Percentiles rank a stretch among this genome's conserved stretches.
Conservation (phyloP, 2,888 invertebrate species). For the Dichetophora obliterata region DNA sequence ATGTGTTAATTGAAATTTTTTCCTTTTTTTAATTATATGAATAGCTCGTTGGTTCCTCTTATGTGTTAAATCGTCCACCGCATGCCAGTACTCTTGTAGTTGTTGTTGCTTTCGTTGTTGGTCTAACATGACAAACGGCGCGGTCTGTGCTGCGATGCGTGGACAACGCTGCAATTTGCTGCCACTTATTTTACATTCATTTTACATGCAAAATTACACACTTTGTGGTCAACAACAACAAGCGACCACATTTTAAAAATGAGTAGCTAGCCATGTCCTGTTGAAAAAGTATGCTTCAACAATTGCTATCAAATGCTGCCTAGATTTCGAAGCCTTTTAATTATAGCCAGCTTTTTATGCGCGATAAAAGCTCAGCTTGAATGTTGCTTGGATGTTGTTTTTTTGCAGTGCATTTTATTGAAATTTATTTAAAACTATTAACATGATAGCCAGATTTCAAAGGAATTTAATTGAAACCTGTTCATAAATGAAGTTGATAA, state of each 20-base stretch:
- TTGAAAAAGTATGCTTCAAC: conserved; percentile 6
- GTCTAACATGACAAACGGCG: conserved; percentile 21
- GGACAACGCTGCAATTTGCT: conserved; percentile 17
- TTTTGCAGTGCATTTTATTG: not conserved
- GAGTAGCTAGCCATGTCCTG: not conserved
- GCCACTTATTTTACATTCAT: conserved; percentile 33
- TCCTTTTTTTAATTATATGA: conserved; percentile 34
- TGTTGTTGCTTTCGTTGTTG: not conserved
- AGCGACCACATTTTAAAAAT: conserved; percentile 18
- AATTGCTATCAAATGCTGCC: not conserved
- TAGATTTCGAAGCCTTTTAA: no score
- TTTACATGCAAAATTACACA: conserved; percentile 30
- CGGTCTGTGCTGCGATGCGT: not conserved
- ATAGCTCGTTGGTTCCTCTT: not conserved
- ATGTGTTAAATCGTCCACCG: not conserved
- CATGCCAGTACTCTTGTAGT: not conserved
- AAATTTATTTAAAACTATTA: not conserved
- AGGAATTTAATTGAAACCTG: not conserved
- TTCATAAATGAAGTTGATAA: no score
- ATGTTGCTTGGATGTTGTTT: not conserved
- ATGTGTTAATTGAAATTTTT: conserved; percentile 36
- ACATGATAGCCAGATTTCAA: not conserved
- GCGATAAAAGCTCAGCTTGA: not conserved
- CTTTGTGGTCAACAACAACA: conserved; percentile 20
- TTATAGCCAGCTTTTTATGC: no score